Evolutionary conservation across 2,113 vertebrate genomes (phyloP), one percentile per base, ranked within the genome.

Genomic region (Danio rerio): DNA sequence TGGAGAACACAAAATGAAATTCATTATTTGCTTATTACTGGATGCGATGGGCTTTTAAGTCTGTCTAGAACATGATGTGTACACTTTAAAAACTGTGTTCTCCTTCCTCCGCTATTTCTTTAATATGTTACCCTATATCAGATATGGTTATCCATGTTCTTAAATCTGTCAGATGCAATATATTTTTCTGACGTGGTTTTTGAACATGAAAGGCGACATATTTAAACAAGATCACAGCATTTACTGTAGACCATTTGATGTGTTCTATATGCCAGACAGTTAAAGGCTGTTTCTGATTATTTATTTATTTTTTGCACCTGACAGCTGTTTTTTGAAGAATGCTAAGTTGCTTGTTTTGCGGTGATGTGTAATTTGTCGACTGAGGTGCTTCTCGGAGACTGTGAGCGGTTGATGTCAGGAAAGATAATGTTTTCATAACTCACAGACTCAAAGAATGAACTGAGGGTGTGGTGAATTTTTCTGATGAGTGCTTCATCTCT

Each of bases 381-480:
- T 50, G 75, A 62, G 74, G 80, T 78, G 76, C 56, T 70, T 89
- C 84, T 63, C 21, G 65, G 15, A 43, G 58, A 40, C 21, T 49
- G 31, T 52, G 84, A 72, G 52, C 62, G 65, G 21, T 42, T 70
- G 90, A 92, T 94, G 93, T 92, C 93, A 94, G 89, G 90, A 92
- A 88, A 88, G 88, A 94, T 94, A 91, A 91, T 87, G 91, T 93
- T 91, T 92, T 94, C 92, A 93, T 94, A 93, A 93, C 92, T 94
- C 93, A 94, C 89, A 89, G 89, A 85, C 89, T 94, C 91, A 91
- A 92, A 93, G 90, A 81, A 90, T 87, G 89, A 90, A 88, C 90
- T 90, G 89, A 90, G 88, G 90, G 84, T 62, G 89, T 63, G 91
- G 86, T 88, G 87, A 70, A 88, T 87, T 78, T 81, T 88, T 90